Evolutionary conservation across 2,113 vertebrate species (phyloP).

Genomic region (Butorides virescens): DNA sequence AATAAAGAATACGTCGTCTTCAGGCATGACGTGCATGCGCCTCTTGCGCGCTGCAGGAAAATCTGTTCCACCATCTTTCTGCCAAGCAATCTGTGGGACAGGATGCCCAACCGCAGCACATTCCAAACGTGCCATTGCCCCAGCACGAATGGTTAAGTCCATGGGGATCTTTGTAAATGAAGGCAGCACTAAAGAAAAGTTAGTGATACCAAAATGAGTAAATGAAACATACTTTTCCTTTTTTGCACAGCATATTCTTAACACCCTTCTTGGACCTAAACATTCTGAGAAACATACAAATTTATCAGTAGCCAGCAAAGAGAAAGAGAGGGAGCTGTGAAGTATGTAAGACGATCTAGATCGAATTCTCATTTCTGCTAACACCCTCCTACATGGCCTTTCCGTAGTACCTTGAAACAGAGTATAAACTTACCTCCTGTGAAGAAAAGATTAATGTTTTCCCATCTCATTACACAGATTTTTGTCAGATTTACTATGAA

Average conservation of each 20-base stretch:
- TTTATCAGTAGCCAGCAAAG: not conserved
- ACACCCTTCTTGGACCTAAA: not conserved
- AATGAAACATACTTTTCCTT: not conserved
- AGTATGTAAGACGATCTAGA: not conserved
- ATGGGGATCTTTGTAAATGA: constrained; percentile 95
- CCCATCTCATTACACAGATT: not conserved
- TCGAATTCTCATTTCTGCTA: not conserved
- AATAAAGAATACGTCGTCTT: constrained; percentile 97
- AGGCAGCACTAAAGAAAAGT: constrained; percentile 83
- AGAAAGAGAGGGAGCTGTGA: not conserved
- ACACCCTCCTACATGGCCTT: not conserved
- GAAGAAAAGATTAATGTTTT: not conserved
- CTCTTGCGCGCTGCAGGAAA: constrained; percentile 94
- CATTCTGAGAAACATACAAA: not conserved
- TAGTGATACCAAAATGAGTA: not conserved
- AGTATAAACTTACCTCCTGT: not conserved
- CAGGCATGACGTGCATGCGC: constrained; percentile 98
- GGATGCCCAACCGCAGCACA: constrained; percentile 91
- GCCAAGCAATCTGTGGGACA: constrained; percentile 95
- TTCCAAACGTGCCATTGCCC: constrained; percentile 89
- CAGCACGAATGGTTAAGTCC: constrained; percentile 90
- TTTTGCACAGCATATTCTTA: not conserved
- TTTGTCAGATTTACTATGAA: not conserved
- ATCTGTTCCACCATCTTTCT: constrained; percentile 95
- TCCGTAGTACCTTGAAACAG: not conserved